These are phyloP conservation scores for Bombus sibiricus DNA, from an alignment of 1,140 invertebrate genomes.

Conservation along the genomic window DNA sequence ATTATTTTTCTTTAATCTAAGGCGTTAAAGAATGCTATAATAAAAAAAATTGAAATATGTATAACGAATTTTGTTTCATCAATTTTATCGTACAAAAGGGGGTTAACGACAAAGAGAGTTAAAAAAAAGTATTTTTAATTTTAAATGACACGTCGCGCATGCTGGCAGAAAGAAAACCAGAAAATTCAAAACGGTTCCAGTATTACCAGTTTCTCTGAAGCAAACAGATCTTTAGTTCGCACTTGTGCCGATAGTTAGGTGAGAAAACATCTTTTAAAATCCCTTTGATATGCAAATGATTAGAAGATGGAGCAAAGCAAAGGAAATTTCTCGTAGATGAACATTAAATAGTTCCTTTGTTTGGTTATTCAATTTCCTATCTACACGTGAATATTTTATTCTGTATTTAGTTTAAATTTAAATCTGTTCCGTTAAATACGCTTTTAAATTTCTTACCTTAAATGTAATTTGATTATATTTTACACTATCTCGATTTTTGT, in stretches of 20 bases:
- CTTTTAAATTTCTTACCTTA: not conserved
- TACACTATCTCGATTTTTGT: not conserved
- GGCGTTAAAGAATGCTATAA: not conserved
- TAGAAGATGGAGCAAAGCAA: not conserved
- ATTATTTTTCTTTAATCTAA: not conserved
- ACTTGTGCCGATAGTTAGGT: not conserved
- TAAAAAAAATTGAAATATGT: too few species aligned
- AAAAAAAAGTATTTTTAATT: not conserved
- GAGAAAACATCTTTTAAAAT: not conserved
- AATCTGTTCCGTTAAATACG: not conserved
- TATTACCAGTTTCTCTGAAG: constrained; percentile 31
- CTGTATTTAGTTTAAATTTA: not conserved
- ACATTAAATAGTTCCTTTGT: not conserved
- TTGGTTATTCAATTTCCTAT: not conserved
- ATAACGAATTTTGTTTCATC: not conserved
- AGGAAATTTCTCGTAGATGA: not conserved
- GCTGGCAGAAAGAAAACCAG: not conserved
- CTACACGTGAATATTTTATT: not conserved
- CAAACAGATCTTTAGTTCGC: not conserved
- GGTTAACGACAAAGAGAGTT: not conserved
- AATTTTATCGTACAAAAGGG: not conserved
- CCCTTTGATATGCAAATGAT: not conserved
- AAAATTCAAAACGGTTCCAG: constrained; percentile 1
- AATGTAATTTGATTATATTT: not conserved
- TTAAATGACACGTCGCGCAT: not conserved